Base-by-base conservation (phyloP, 53 echinoderm and acorn worm genomes). In the Hippasteria phrygiana region DNA sequence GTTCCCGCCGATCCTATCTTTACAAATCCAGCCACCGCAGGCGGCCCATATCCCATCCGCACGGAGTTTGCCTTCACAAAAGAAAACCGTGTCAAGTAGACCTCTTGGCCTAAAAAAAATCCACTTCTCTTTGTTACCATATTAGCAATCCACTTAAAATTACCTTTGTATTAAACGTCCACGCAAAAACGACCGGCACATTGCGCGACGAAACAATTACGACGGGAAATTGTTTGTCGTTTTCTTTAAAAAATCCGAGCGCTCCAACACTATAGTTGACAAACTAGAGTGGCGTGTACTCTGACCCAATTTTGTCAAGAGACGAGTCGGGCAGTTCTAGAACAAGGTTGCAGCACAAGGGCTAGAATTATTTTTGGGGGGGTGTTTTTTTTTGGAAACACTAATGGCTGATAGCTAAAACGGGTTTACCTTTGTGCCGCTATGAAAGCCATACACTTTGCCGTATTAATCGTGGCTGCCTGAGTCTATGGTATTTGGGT, bases 1-100 rank as follows among this genome's bases (percentile, higher is more conserved):
- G 59, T 59, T 59, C 59, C 59, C 46, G 46, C 6, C 46, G 46
- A 45, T 7, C 46, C 20, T 36, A 64, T 35, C 40, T 43, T 67
- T 59, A 43, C n/a, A 84, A 84, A 43, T 47, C 33, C 50, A 35
- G 51, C 53, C 69, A 35, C 67, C 17, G 40, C 33, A 43, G 55
- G 62, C 48, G 43, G 26, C 9, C 31, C 32, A 20, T 62, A 37
- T 12, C 24, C 12, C 12, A 4, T 54, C 5, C 62, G 55, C 62
- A 20, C 28, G 41, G 42, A 37, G 79, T 41, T 37, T 62, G 38
- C 62, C 10, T 45, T 11, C 43, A 79, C 79, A 79, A 79, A 35
- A 65, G 33, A 40, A 64, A 82, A 82, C 11, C 42, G 82, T 82
- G 82, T 82, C 82, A 82, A 82, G 82, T 45, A 43, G 82, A 18